phyloP scores from a whole-genome alignment of 2,113 vertebrate genomes.

The Sapayoa aenigma region DNA sequence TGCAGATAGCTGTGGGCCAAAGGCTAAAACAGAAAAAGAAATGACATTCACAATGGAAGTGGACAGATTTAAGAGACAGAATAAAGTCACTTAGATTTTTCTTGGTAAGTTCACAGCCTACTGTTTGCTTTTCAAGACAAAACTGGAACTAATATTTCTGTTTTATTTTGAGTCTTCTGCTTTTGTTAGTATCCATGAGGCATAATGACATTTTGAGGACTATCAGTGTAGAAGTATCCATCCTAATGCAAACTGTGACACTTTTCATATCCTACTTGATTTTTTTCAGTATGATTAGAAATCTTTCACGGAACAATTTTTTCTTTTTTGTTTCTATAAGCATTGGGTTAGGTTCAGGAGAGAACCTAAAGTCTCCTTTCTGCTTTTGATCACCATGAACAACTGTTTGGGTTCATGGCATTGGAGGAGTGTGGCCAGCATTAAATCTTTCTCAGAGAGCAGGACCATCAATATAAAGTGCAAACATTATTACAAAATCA shows the following conservation, averaged over 20 bases:
- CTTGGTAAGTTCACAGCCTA: background rate
- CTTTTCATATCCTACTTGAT: background rate
- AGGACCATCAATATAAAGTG: background rate
- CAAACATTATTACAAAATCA: background rate
- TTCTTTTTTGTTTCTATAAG: background rate
- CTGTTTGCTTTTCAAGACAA: background rate
- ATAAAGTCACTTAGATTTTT: background rate
- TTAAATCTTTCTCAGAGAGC: background rate
- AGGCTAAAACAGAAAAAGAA: constrained; percentile 17
- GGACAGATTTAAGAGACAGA: background rate
- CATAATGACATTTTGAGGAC: background rate
- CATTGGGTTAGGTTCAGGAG: background rate
- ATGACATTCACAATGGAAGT: background rate
- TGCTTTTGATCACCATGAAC: background rate
- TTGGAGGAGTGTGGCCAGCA: background rate
- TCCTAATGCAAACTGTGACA: background rate
- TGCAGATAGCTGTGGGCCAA: constrained; percentile 52
- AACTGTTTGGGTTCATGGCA: background rate
- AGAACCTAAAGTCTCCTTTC: background rate
- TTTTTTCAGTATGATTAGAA: background rate
- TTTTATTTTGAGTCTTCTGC: background rate
- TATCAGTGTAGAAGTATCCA: background rate
- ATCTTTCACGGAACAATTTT: background rate
- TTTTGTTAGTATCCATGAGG: background rate
- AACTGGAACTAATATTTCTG: background rate